phyloP scores from a whole-genome alignment of 2,797 vertebrate genomes.

The Prionace glauca region DNA sequence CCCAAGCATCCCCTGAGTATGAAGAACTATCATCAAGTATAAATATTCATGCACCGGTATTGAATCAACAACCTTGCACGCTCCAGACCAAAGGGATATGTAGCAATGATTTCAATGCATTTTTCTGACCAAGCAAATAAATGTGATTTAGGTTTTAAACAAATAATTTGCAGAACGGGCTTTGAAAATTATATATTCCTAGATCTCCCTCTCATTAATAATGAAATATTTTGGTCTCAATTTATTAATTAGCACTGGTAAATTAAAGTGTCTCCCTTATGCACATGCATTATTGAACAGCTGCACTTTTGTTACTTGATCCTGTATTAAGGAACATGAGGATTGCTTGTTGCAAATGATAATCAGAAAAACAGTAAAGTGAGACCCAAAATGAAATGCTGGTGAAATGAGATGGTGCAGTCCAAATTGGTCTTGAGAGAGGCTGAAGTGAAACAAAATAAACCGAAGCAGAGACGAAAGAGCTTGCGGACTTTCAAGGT shows the following conservation, averaged over 20 bases:
- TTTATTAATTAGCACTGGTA: background rate
- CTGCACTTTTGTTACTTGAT: background rate
- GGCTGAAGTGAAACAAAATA: background rate
- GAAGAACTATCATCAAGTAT: background rate
- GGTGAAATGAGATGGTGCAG: background rate
- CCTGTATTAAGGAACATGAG: background rate
- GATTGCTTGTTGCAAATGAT: background rate
- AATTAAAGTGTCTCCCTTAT: background rate
- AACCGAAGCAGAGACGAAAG: background rate
- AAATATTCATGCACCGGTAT: background rate
- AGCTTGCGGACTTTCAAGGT: background rate
- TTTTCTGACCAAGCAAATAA: background rate
- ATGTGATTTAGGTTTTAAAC: background rate
- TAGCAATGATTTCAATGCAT: background rate
- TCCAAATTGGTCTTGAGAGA: background rate
- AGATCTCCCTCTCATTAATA: background rate
- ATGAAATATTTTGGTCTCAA: background rate
- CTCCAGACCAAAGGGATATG: background rate
- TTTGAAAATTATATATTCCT: slow-evolving; percentile 13
- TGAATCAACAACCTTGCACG: background rate
- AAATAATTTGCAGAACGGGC: background rate
- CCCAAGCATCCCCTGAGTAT: background rate
- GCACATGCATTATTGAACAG: background rate
- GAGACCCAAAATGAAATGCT: background rate
- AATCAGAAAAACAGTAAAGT: background rate